Base-by-base conservation (phyloP, 2,113 vertebrate species). In the Falcunculus frontatus region DNA sequence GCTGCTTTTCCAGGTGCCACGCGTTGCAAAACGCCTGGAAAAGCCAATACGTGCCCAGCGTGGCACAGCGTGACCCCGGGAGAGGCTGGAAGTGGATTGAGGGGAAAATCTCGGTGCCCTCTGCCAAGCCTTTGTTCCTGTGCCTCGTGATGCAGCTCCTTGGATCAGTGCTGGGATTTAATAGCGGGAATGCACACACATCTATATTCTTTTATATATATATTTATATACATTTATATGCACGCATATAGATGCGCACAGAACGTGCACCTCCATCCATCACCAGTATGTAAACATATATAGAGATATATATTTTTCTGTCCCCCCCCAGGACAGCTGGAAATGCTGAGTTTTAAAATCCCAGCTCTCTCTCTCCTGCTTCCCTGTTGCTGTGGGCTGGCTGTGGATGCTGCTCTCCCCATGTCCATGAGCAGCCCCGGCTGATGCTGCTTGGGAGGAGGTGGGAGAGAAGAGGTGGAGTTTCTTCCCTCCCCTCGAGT, bases 401-500 rank as follows among this genome's bases (percentile, higher is more conserved):
- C 29, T 2, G 3, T 27, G 64, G 88, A 29, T 95, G 96, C 96
- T 97, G 77, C 91, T 87, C 87, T 60, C 55, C 59, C 44, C 4
- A 22, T 93, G 90, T 67, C 97, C 91, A 7, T 89, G 87, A 92
- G 95, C 93, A 56, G 94, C 39, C 52, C 76, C 37, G 79, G 87
- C 89, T 90, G 92, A 67, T 96, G 95, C 87, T 95, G 89, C 59
- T 18, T 69, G 95, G 96, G 96, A 97, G 96, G 95, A 96, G 95
- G 94, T 91, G 95, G 95, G 87, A 76, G 93, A 93, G 97, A 97
- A 97, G 98, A 98, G 97, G 97, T 94, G 97, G 97, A 97, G 98
- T 96, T 97, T 97, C 84, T 78, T 97, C 78, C 77, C 76, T 93
- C 95, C 95, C 87, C 87, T 77, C 93, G 65, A 64, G 95, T 97